Conservation (phyloP, 2,888 invertebrate species). For the Ophion ventricosus region DNA sequence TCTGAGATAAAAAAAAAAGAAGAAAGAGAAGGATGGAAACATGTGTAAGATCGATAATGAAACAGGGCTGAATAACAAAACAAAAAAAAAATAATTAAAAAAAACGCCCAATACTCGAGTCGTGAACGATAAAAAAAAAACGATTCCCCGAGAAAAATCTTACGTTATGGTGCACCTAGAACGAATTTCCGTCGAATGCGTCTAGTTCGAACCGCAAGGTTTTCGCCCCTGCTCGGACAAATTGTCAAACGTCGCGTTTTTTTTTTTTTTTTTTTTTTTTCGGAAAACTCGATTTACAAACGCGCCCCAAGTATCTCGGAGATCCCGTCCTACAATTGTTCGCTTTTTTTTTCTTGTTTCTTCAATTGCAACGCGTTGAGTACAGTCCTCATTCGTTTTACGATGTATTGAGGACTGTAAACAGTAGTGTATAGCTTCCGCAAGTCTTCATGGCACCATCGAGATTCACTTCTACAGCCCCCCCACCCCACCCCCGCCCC, state of each 20-base stretch:
- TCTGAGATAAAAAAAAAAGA: constrained; percentile 58
- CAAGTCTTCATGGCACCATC: constrained; percentile 77
- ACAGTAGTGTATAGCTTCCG: constrained; percentile 74
- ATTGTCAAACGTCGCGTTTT: constrained; percentile 38
- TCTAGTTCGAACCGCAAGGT: constrained; percentile 26
- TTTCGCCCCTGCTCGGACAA: constrained; percentile 13
- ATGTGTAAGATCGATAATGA: not conserved
- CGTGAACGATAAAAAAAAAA: not conserved
- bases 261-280: constrained; percentile 15
- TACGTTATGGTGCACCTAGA: constrained; percentile 56
- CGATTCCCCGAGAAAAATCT: constrained; percentile 34
- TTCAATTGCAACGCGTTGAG: not conserved
- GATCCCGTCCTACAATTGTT: constrained; percentile 2
- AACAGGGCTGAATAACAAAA: not conserved
- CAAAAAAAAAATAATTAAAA: not conserved
- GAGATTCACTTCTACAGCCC: constrained; percentile 60
- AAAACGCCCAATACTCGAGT: not conserved
- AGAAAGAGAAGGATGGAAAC: constrained; percentile 15
- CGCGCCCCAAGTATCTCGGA: not conserved
- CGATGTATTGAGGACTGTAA: constrained; percentile 73
- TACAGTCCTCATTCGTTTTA: constrained; percentile 64
- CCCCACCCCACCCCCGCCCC: constrained; percentile 7
- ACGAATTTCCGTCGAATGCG: constrained; percentile 34
- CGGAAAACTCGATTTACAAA: constrained; percentile 19
- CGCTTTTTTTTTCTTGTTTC: constrained; percentile 16